Percentiles rank a stretch among this genome's conserved stretches.
These are phyloP conservation scores for Sphecodes monilicornis DNA, from an alignment of 2,888 invertebrate species.

Conservation along the genomic window DNA sequence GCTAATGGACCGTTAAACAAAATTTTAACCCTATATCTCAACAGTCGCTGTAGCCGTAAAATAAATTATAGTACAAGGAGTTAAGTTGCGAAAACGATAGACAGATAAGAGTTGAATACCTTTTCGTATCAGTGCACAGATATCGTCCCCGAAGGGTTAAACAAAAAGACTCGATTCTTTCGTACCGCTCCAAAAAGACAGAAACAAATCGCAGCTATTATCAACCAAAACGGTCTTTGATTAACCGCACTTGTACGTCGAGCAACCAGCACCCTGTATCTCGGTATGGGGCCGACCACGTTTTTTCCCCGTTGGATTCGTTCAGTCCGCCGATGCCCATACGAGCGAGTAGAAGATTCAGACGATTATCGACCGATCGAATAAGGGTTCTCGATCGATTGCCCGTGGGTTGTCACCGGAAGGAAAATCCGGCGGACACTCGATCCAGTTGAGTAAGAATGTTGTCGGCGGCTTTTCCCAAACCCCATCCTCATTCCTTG, in stretches of 20 bases:
- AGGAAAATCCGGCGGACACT: neutral
- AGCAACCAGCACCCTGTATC: no score
- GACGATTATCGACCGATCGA: neutral
- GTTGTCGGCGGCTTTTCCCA: constrained; percentile 19
- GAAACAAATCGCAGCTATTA: no score
- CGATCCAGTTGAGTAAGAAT: constrained; percentile 33
- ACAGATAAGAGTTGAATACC: no score
- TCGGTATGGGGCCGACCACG: neutral
- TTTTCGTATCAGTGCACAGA: no score
- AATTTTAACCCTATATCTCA: no score
- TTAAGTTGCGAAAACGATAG: no score
- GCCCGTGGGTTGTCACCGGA: neutral
- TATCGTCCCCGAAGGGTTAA: no score
- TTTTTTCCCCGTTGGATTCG: neutral
- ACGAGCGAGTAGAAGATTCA: neutral
- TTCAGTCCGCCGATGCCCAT: neutral
- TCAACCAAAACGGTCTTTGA: neutral
- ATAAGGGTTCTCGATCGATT: neutral
- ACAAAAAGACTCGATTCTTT: no score
- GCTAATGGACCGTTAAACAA: no score
- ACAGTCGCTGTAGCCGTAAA: no score
- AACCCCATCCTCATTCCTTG: neutral
- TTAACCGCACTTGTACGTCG: neutral
- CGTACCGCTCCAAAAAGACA: no score
- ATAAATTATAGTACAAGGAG: no score